Evolutionary conservation across 2,113 vertebrate species (phyloP), one percentile per base, ranked within the genome.

Genomic region (Galemys pyrenaicus): DNA sequence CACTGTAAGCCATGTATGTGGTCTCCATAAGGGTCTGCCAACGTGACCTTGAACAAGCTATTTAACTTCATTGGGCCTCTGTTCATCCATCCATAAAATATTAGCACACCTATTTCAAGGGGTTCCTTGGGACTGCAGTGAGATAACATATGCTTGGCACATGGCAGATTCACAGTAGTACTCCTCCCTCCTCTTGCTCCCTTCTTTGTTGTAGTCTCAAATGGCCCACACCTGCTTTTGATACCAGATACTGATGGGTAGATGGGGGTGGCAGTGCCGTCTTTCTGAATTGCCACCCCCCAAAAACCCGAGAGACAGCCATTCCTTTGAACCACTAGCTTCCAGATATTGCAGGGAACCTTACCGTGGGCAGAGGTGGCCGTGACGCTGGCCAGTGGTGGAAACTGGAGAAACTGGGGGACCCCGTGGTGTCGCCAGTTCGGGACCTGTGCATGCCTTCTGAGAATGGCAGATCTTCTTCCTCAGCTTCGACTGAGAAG

Each of bases 111-210:
- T 9, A 39, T 37, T 70, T 37, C 51, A 16, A 15, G 5, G 41
- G 9, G 20, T 62, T 49, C 22, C 39, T 35, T 68, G 37, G 68
- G 37, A 78, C 90, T 78, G 78, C 22, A 10, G 9, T 49, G 68
- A 87, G 39, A 84, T 62, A 75, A 65, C 91, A 71, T 91, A 73
- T 86, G 70, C 74, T 58, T 16, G 74, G 79, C 82, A 89, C 82
- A 71, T 75, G 79, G 86, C 46, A 80, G 16, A 89, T 46, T 62
- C 44, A 46, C n/a, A 51, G 4, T 60, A 67, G 74, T 46, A 58
- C 49, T 94, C 75, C 94, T 92, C 58, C 62, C 30, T 85, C 60
- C 19, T 35, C 54, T 9, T 54, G 46, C 60, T 26, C 12, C 37
- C 35, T 54, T 82, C 26, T 51, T 81, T 88, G 82, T 78, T 64